Percentiles rank a stretch among this genome's conserved stretches.
These are phyloP conservation scores for Amphiura filiformis DNA, from an alignment of 35 echinoderm and acorn worm genomes.

Conservation along the genomic window DNA sequence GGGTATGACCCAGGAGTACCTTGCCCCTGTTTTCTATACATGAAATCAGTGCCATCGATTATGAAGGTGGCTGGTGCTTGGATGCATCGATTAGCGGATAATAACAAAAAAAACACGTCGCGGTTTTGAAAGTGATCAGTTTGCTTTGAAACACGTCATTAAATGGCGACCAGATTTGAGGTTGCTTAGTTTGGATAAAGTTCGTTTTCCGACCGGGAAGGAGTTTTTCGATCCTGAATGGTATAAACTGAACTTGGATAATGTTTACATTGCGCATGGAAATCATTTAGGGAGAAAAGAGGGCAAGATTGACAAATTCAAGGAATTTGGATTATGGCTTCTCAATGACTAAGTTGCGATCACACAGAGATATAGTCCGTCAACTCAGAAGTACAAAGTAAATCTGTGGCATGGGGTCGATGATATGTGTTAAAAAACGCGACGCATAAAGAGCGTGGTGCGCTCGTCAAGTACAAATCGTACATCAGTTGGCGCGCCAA, in stretches of 20 bases:
- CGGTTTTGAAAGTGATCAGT: not conserved
- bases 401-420: too few species aligned
- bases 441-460: too few species aligned
- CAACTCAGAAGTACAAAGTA: too few species aligned
- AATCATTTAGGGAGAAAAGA: not conserved
- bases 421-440: too few species aligned
- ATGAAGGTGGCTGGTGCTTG: not conserved
- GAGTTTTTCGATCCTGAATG: not conserved
- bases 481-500: too few species aligned
- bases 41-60: slow-evolving; percentile 11
- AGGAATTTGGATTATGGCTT: too few species aligned
- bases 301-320: too few species aligned
- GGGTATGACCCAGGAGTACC: slow-evolving; percentile 14
- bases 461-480: too few species aligned
- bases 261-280: not conserved
- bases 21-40: slow-evolving; percentile 37
- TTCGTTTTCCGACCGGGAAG: not conserved
- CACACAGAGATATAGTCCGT: too few species aligned
- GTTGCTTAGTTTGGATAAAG: not conserved
- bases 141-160: not conserved
- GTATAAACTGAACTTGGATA: not conserved
- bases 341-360: too few species aligned
- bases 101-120: not conserved
- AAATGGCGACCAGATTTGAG: not conserved
- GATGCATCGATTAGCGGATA: not conserved